Evolutionary conservation across 2,797 vertebrate genomes (phyloP).

Genomic region (Bradypodion pumilum): DNA sequence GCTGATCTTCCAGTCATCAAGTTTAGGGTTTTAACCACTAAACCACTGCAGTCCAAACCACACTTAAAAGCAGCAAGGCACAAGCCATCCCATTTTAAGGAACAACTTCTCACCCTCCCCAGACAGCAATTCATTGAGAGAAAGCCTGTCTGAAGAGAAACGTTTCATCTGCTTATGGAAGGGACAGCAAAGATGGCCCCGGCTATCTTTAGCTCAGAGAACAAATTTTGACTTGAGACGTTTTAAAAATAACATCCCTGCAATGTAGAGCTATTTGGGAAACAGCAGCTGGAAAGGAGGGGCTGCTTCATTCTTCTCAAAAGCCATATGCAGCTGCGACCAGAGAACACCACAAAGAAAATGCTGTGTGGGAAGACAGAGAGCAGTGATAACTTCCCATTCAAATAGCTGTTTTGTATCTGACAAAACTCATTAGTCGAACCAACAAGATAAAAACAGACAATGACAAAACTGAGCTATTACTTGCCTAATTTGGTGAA

Average conservation of each 20-base stretch:
- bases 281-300: conserved; percentile 30
- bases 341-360: conserved; percentile 24
- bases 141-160: too few relatives aligned
- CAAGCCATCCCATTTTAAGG: too few relatives aligned
- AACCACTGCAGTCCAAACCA: too few relatives aligned
- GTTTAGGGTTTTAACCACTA: too few relatives aligned
- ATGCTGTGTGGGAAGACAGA: conserved; percentile 23
- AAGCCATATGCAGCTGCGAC: background rate
- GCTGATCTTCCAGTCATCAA: too few relatives aligned
- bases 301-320: background rate
- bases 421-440: conserved; percentile 46
- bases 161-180: too few relatives aligned
- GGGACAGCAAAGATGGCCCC: too few relatives aligned
- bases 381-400: conserved; percentile 4
- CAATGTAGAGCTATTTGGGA: conserved; percentile 4
- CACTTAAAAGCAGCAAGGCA: too few relatives aligned
- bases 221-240: background rate
- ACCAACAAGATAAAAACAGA: conserved; percentile 26
- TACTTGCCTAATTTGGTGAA: background rate
- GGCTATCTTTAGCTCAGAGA: too few relatives aligned
- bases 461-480: conserved; percentile 4
- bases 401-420: conserved; percentile 18
- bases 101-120: too few relatives aligned
- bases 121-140: too few relatives aligned
- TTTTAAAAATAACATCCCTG: background rate